A percentile compares a stretch with the other conserved stretches of the same genome.
These are phyloP conservation scores for Cybosia mesomella DNA, from an alignment of 2,888 invertebrate genomes.

Conservation along the genomic window DNA sequence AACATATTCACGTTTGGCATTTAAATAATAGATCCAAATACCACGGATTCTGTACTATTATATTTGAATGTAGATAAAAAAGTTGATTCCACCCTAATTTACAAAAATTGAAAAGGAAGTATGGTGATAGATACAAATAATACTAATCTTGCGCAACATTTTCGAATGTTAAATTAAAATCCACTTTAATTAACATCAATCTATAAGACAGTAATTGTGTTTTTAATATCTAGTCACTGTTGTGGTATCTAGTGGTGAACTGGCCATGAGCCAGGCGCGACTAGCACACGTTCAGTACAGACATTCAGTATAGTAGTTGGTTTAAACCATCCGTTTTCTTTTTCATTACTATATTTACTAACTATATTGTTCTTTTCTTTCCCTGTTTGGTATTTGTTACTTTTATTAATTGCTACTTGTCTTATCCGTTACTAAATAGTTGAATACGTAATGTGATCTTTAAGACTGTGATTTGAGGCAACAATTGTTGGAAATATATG, in stretches of 20 bases:
- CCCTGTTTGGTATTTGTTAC: neutral
- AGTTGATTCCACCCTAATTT: too few relatives aligned
- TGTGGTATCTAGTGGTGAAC: too few relatives aligned
- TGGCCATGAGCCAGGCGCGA: too few relatives aligned
- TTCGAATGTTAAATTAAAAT: too few relatives aligned
- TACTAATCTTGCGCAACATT: too few relatives aligned
- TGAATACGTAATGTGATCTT: neutral
- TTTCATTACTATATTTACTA: neutral
- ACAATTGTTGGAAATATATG: constrained; percentile 2
- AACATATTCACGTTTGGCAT: constrained; percentile 59
- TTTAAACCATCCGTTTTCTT: neutral
- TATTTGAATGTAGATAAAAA: neutral
- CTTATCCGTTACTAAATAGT: constrained; percentile 2
- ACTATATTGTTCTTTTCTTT: neutral
- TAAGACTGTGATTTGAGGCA: neutral
- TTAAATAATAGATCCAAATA: constrained; percentile 16
- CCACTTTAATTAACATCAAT: too few relatives aligned
- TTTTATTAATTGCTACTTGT: neutral
- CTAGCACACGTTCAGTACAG: too few relatives aligned
- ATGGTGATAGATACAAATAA: too few relatives aligned
- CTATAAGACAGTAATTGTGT: too few relatives aligned
- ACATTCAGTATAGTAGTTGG: neutral
- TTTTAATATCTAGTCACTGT: too few relatives aligned
- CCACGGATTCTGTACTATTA: neutral
- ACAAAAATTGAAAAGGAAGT: too few relatives aligned